Evolutionary conservation across 92 coral and sea anemone species (phyloP), one percentile per base, ranked within the genome.

Genomic region (Porites rus): DNA sequence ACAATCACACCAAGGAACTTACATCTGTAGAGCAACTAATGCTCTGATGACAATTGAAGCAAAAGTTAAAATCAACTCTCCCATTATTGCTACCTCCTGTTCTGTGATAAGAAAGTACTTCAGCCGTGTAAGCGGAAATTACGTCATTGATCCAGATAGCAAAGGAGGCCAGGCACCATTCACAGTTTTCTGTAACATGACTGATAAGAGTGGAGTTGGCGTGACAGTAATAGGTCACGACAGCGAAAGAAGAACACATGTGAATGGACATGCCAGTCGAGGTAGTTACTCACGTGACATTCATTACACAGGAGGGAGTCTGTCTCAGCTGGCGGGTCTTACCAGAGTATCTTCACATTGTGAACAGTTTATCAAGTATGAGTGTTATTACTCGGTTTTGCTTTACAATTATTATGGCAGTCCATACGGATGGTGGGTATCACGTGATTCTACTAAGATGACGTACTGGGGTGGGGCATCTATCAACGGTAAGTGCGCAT

Each of bases 341-440:
- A 69, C 77, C 25, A 50, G 79, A 20, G 84, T 62, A 24, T 88
- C 92, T 0, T 6, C 13, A 20, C 76, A 84, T 19, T 88, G 92
- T 75, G 85, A 88, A 70, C 92, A 88, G 84, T 88, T 75, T 51
- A 76, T 88, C 24, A 88, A 69, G 53, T 88, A 90, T 76, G 84
- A 90, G 72, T 90, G 93, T 80, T 20, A 24, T 66, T 12, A 17
- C 20, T 66, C 71, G 4, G 43, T 31, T 31, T 31, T 31, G 38
- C 38, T 31, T 31, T 31, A 0, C 38, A 0, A 0, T 31, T 31
- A 31, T 31, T 31, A 31, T 31, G 38, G 38, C 38, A 0, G 2
- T 66, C 21, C 10, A 2, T 22, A 66, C 7, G 71, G 19, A 13
- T 66, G 71, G 71, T 66, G 71, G 71, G 71, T 66, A 14, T 66